A percentile compares a stretch with the other conserved stretches of the same genome.
phyloP scores from a whole-genome alignment of 1,140 invertebrate species.

The Lepidotrigona ventralis region DNA sequence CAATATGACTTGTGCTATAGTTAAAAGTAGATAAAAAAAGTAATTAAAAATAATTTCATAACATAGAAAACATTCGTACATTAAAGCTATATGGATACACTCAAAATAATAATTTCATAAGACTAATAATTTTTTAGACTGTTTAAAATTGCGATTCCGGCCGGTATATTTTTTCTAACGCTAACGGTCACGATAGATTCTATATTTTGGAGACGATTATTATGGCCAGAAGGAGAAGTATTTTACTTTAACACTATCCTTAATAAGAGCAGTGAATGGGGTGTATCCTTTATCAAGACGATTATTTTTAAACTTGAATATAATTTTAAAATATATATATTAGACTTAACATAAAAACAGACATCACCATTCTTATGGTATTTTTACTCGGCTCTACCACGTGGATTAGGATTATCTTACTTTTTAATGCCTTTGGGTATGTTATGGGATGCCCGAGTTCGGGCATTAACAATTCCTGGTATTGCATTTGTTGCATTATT shows the following conservation, averaged over 20 bases:
- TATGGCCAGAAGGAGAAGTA: conserved; percentile 99
- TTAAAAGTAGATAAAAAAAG: conserved; percentile 8
- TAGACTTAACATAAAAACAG: conserved; percentile 81
- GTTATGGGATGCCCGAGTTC: conserved; percentile 86
- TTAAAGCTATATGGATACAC: conserved; percentile 18
- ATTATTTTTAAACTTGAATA: not conserved
- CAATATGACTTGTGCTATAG: conserved; percentile 8
- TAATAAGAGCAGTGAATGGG: conserved; percentile 98
- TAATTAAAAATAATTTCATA: not conserved
- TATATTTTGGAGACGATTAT: conserved; percentile 92
- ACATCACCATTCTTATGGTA: conserved; percentile 99
- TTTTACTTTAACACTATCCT: conserved; percentile 97
- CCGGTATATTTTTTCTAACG: conserved; percentile 85
- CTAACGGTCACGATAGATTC: conserved; percentile 93
- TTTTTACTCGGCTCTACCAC: conserved; percentile 97
- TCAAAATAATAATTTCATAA: conserved; percentile 37
- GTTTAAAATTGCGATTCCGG: conserved; percentile 86
- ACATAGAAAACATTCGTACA: conserved; percentile 7
- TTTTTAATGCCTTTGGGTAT: conserved; percentile 91
- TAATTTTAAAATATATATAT: conserved; percentile 24
- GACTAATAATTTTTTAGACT: conserved; percentile 81
- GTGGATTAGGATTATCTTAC: conserved; percentile 90
- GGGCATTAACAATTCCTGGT: conserved; percentile 86
- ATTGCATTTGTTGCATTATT: conserved; percentile 93
- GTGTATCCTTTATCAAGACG: conserved; percentile 90